Percentiles rank a stretch among this genome's conserved stretches.
phyloP scores from a whole-genome alignment of 2,888 invertebrate species.

The Exephanes ischioxanthus region DNA sequence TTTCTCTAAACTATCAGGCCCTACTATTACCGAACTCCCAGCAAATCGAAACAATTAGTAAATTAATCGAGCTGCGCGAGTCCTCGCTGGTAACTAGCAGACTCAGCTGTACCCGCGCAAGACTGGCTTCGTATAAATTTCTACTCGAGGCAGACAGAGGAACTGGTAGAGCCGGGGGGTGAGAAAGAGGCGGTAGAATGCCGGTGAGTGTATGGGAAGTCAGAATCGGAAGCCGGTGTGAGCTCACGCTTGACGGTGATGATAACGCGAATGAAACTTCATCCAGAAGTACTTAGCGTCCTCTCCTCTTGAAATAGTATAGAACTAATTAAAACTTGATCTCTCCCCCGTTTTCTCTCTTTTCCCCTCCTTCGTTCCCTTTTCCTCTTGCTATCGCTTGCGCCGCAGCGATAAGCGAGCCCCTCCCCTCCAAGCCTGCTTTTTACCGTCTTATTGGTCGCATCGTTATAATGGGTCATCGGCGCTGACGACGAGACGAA shows the following conservation, averaged over 20 bases:
- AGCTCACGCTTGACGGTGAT: conserved; percentile 63
- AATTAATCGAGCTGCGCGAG: conserved; percentile 45
- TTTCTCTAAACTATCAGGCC: not conserved
- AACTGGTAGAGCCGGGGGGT: not conserved
- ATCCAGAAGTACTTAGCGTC: conserved; percentile 74
- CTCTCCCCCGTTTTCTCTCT: conserved; percentile 45
- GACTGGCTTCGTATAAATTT: conserved; percentile 46
- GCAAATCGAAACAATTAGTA: conserved; percentile 63
- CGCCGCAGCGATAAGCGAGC: conserved; percentile 15
- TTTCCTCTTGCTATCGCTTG: conserved; percentile 27
- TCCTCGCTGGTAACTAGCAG: conserved; percentile 12
- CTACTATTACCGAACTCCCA: conserved; percentile 12
- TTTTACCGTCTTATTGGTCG: conserved; percentile 3
- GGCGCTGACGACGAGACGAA: not conserved
- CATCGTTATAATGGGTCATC: not conserved
- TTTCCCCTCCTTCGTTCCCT: conserved; percentile 14
- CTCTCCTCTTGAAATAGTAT: conserved; percentile 70
- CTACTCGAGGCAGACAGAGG: conserved; percentile 13
- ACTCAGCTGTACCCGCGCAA: conserved; percentile 1
- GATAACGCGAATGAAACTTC: conserved; percentile 73
- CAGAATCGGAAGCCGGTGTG: conserved; percentile 29
- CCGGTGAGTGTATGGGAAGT: conserved; percentile 11
- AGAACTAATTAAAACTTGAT: conserved; percentile 78
- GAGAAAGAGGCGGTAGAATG: not conserved
- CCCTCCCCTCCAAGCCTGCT: not conserved